phyloP scores from a whole-genome alignment of 2,113 vertebrate genomes.

The Syrmaticus mikado region DNA sequence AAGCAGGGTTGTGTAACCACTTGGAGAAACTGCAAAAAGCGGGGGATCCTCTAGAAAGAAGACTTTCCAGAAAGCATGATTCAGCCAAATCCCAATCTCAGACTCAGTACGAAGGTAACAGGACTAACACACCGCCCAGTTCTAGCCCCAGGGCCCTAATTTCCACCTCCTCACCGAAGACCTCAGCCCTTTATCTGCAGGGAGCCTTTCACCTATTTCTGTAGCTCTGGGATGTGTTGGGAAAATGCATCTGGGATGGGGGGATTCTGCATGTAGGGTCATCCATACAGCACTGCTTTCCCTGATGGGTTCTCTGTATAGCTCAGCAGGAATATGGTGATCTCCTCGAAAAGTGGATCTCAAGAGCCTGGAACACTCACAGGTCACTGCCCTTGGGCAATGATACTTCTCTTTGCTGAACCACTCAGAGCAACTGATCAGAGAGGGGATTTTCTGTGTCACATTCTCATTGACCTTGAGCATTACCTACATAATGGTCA shows the following conservation, averaged over 20 bases:
- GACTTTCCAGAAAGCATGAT: conserved; percentile 21
- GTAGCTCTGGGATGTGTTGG: not conserved
- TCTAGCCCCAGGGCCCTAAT: not conserved
- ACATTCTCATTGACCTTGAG: not conserved
- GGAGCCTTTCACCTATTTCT: not conserved
- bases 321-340: too few species aligned
- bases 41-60: conserved; percentile 3
- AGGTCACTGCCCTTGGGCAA: not conserved
- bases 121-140: not conserved
- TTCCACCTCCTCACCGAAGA: not conserved
- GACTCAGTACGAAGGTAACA: not conserved
- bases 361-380: not conserved
- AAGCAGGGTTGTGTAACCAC: conserved; percentile 43
- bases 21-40: conserved; percentile 37
- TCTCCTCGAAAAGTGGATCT: not conserved
- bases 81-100: conserved; percentile 8
- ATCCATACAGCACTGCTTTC: not conserved
- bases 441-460: not conserved
- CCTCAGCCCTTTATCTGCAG: too few species aligned
- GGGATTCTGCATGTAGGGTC: not conserved
- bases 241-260: not conserved
- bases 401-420: not conserved
- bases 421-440: not conserved
- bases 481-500: not conserved
- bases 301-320: not conserved